A percentile compares a stretch with the other conserved stretches of the same genome.
Conservation (phyloP, 30 jellyfish, hydroid and myxozoan species). For the Aurelia sp. region DNA sequence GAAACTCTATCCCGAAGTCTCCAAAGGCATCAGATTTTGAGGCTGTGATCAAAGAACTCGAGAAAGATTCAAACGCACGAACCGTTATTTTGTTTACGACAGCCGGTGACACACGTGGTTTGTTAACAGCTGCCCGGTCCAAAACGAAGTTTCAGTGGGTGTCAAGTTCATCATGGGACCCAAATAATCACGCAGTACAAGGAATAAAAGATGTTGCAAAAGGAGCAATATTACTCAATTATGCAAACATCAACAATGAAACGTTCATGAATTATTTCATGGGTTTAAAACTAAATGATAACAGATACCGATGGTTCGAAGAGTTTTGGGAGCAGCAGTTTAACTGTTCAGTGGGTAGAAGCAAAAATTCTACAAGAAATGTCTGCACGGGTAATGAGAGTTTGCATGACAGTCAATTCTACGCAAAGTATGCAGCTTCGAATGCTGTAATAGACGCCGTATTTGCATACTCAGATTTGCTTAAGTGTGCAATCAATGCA, state of each 20-base stretch:
- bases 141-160: constrained; percentile 15
- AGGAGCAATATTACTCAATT: constrained; percentile 51
- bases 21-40: constrained; percentile 15
- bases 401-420: constrained; percentile 6
- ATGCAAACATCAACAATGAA: background rate
- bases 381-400: constrained; percentile 46
- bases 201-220: constrained; percentile 44
- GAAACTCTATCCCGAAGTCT: background rate
- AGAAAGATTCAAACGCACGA: constrained; percentile 22
- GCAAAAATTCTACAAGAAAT: too few relatives aligned
- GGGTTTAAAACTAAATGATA: constrained; percentile 5
- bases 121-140: constrained; percentile 26
- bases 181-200: constrained; percentile 5
- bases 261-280: constrained; percentile 20
- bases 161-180: constrained; percentile 40
- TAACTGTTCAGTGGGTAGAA: background rate
- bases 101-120: constrained; percentile 58
- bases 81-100: constrained; percentile 46
- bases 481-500: background rate
- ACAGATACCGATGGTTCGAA: constrained; percentile 53
- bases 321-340: constrained; percentile 63
- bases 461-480: background rate
- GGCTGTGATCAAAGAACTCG: background rate
- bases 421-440: constrained; percentile 37
- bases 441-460: constrained; percentile 52